phyloP scores from a whole-genome alignment of 92 coral and sea anemone genomes.

The Galaxea fascicularis region DNA sequence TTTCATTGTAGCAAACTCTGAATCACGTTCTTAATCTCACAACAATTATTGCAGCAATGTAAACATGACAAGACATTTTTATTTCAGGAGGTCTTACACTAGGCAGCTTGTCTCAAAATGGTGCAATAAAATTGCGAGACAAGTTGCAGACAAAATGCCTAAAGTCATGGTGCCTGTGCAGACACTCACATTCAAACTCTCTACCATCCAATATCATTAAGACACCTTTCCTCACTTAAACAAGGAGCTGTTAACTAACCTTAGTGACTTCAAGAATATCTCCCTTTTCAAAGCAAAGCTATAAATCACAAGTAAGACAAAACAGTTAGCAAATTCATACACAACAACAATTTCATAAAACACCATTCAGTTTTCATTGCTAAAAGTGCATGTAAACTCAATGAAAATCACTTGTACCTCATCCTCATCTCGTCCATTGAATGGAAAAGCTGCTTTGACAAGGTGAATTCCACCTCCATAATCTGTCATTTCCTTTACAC shows the following conservation, averaged over 20 bases:
- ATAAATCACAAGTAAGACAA: background rate
- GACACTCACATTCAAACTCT: too few relatives aligned
- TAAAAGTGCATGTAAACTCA: background rate
- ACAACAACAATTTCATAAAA: background rate
- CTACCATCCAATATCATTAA: background rate
- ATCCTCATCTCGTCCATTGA: constrained; percentile 95
- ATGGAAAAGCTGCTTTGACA: constrained; percentile 97
- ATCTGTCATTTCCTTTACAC: constrained; percentile 83
- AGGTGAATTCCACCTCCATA: constrained; percentile 88
- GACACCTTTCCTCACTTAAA: background rate
- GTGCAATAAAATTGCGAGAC: too few relatives aligned
- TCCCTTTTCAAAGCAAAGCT: constrained; percentile 97
- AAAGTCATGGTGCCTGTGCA: too few relatives aligned
- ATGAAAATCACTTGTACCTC: constrained; percentile 63
- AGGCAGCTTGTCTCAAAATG: too few relatives aligned
- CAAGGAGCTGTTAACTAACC: constrained; percentile 45
- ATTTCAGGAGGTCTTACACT: too few relatives aligned
- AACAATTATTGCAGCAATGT: too few relatives aligned
- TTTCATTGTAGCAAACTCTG: too few relatives aligned
- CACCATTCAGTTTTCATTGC: background rate
- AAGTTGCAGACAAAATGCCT: too few relatives aligned
- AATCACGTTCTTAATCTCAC: too few relatives aligned
- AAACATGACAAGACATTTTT: too few relatives aligned
- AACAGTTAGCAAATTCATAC: background rate
- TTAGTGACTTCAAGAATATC: constrained; percentile 99